These are phyloP conservation scores for Osmerus mordax DNA, from an alignment of 2,113 vertebrate genomes.

Conservation along the genomic window DNA sequence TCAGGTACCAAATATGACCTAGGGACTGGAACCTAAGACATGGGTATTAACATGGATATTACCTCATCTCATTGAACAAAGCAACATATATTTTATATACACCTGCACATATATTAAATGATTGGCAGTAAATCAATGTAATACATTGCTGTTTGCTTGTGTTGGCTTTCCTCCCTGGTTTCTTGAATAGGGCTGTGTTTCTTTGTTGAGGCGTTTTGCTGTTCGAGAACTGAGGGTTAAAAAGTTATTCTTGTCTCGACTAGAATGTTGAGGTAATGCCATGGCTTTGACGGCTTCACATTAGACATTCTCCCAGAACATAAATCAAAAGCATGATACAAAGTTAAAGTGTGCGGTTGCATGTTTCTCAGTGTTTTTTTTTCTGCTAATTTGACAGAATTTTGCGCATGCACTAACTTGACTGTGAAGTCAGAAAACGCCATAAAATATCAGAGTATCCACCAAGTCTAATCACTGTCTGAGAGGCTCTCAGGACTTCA, in stretches of 20 bases:
- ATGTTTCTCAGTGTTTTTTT: constrained; percentile 31
- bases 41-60: constrained; percentile 48
- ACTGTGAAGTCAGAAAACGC: not conserved
- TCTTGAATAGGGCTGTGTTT: constrained; percentile 67
- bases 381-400: not conserved
- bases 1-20: constrained; percentile 55
- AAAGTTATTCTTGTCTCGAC: constrained; percentile 65
- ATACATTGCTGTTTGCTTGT: constrained; percentile 66
- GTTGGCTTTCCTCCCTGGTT: constrained; percentile 62
- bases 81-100: constrained; percentile 55
- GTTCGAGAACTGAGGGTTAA: constrained; percentile 58
- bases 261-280: constrained; percentile 64
- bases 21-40: constrained; percentile 48
- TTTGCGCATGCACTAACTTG: not conserved
- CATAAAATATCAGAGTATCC: too few species aligned
- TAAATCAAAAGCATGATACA: constrained; percentile 60
- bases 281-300: constrained; percentile 56
- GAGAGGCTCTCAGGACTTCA: too few species aligned
- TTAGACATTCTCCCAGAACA: constrained; percentile 58
- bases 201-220: constrained; percentile 47
- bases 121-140: constrained; percentile 68
- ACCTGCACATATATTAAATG: constrained; percentile 69
- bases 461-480: too few species aligned
- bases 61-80: constrained; percentile 64
- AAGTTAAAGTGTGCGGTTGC: constrained; percentile 48